A percentile compares a stretch with the other conserved stretches of the same genome.
These are phyloP conservation scores for Palythoa heliodiscus DNA, from an alignment of 92 coral and sea anemone genomes.

Conservation along the genomic window DNA sequence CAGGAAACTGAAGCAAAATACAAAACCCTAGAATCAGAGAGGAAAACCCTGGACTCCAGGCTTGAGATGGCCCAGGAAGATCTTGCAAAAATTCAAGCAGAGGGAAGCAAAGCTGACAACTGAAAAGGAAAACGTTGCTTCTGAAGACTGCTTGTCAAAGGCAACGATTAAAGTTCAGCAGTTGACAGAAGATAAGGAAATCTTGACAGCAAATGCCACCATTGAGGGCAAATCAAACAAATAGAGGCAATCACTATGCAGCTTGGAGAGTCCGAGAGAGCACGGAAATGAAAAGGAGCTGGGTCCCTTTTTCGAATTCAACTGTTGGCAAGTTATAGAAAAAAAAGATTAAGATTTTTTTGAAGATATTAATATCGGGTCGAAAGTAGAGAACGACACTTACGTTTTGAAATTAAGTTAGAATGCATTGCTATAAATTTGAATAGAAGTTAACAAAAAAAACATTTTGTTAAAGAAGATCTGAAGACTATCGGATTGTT, in stretches of 20 bases:
- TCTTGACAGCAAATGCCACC: slow-evolving; percentile 79
- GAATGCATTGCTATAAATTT: no score
- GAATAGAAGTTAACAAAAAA: no score
- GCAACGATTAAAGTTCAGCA: slow-evolving; percentile 70
- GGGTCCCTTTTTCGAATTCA: no score
- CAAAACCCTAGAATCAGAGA: slow-evolving; percentile 79
- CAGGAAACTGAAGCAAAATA: slow-evolving; percentile 64
- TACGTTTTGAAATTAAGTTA: no score
- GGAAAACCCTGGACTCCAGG: slow-evolving; percentile 74
- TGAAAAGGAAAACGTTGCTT: slow-evolving; percentile 66
- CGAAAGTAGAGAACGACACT: no score
- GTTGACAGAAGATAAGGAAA: slow-evolving; percentile 73
- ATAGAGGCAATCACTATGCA: slow-evolving; percentile 87
- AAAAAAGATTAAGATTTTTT: no score
- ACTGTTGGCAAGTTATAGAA: no score
- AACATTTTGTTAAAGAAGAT: no score
- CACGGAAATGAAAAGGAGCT: slow-evolving; percentile 69
- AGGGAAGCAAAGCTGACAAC: slow-evolving; percentile 64
- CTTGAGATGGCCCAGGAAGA: slow-evolving; percentile 83
- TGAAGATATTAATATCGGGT: no score
- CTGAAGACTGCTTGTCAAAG: slow-evolving; percentile 79
- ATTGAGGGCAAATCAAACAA: slow-evolving; percentile 79
- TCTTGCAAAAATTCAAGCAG: slow-evolving; percentile 73
- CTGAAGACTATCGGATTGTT: no score
- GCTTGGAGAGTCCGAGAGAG: slow-evolving; percentile 87